phyloP scores from a whole-genome alignment of 2,888 invertebrate genomes.

The Eugnorisma glareosa region DNA sequence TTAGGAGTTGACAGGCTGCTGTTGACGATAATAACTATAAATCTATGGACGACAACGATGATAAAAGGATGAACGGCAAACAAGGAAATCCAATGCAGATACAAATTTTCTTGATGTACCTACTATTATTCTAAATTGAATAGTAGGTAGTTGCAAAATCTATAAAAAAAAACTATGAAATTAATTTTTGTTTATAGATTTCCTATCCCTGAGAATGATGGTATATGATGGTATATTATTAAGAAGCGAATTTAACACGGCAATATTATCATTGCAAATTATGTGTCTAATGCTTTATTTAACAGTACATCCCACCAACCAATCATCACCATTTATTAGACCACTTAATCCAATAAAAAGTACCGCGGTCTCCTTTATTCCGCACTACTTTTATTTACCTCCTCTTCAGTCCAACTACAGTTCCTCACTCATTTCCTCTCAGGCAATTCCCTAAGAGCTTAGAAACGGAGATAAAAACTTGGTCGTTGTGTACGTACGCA shows the following conservation, averaged over 20 bases:
- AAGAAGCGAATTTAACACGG: no score
- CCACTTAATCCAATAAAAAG: background rate
- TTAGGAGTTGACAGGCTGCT: constrained; percentile 1
- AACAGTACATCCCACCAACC: no score
- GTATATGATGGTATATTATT: no score
- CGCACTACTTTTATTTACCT: constrained; percentile 16
- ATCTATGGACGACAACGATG: background rate
- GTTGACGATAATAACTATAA: background rate
- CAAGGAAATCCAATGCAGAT: no score
- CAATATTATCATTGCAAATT: no score
- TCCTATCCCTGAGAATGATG: no score
- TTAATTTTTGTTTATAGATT: no score
- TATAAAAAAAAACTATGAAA: no score
- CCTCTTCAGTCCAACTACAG: constrained; percentile 24
- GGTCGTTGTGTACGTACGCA: constrained; percentile 59
- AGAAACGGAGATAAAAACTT: constrained; percentile 62
- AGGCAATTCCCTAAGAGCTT: constrained; percentile 45
- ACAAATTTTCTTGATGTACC: no score
- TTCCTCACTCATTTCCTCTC: constrained; percentile 41
- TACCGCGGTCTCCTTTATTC: background rate
- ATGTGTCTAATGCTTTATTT: no score
- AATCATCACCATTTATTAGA: background rate
- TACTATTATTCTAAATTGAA: no score
- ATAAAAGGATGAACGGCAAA: background rate
- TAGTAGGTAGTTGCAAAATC: no score